A percentile compares a stretch with the other conserved stretches of the same genome.
Conservation (phyloP, 2,888 invertebrate species). For the Quadriops clusia region DNA sequence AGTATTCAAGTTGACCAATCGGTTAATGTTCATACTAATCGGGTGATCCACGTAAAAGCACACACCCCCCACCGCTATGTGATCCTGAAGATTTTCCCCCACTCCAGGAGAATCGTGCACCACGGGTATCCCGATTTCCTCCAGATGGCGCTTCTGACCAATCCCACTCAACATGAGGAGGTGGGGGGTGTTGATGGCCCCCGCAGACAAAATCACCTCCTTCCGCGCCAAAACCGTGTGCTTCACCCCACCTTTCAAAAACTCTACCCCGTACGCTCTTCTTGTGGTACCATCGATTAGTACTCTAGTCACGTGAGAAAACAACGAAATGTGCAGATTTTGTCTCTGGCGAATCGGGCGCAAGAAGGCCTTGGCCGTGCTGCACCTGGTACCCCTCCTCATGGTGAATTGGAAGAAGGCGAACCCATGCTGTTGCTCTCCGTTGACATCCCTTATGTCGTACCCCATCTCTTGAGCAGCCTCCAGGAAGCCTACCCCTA, state of each 20-base stretch:
- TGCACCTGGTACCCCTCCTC: slow-evolving; percentile 70
- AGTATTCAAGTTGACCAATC: slow-evolving; percentile 72
- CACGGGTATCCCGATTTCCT: slow-evolving; percentile 58
- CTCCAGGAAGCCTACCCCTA: slow-evolving; percentile 74
- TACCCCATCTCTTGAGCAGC: slow-evolving; percentile 90
- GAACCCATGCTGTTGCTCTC: slow-evolving; percentile 76
- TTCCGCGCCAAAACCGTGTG: slow-evolving; percentile 56
- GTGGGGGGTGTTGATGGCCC: slow-evolving; percentile 86
- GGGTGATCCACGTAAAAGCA: slow-evolving; percentile 71
- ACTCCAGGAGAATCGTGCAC: slow-evolving; percentile 72
- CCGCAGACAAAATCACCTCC: slow-evolving; percentile 78
- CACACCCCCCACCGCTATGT: slow-evolving; percentile 77
- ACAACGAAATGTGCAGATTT: slow-evolving; percentile 73
- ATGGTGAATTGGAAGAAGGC: slow-evolving; percentile 83
- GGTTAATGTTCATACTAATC: slow-evolving; percentile 65
- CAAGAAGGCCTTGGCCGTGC: slow-evolving; percentile 75
- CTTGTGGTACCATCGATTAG: slow-evolving; percentile 59
- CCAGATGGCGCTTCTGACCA: slow-evolving; percentile 63
- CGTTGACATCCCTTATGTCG: slow-evolving; percentile 75
- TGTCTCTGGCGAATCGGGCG: slow-evolving; percentile 63
- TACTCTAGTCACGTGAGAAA: slow-evolving; percentile 63
- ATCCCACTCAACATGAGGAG: slow-evolving; percentile 82
- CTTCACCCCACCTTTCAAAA: slow-evolving; percentile 51
- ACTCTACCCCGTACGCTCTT: slow-evolving; percentile 66
- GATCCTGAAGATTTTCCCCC: slow-evolving; percentile 79